These are phyloP conservation scores for Lepus europaeus DNA, from an alignment of 2,113 vertebrate genomes.

Conservation along the genomic window DNA sequence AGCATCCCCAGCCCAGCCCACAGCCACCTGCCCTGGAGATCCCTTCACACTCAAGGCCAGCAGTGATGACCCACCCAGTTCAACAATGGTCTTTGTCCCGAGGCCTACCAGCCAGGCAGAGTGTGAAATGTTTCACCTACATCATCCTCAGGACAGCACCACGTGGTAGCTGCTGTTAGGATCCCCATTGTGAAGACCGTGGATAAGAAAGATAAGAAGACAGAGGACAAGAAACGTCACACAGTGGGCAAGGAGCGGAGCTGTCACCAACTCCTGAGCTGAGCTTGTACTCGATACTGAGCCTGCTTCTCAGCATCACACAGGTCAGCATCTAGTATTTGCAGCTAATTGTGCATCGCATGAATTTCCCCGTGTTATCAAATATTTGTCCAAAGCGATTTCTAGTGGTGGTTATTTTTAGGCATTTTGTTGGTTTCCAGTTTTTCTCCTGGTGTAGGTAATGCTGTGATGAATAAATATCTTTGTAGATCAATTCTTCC, in stretches of 20 bases:
- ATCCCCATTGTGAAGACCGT: not conserved
- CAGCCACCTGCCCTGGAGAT: not conserved
- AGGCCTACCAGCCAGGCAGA: not conserved
- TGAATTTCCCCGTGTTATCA: not conserved
- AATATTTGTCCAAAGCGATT: not conserved
- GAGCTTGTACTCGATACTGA: not conserved
- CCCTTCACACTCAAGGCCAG: not conserved
- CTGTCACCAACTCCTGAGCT: not conserved
- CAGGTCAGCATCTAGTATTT: not conserved
- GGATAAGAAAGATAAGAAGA: not conserved
- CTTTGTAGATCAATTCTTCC: not conserved
- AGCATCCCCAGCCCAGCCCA: not conserved
- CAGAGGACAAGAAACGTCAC: constrained; percentile 22
- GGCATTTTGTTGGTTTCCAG: not conserved
- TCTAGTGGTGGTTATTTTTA: constrained; percentile 21
- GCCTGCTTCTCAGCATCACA: not conserved
- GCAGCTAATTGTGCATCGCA: not conserved
- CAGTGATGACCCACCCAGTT: not conserved
- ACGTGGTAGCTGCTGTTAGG: not conserved
- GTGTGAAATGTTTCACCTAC: not conserved
- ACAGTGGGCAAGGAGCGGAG: not conserved
- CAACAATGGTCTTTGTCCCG: not conserved
- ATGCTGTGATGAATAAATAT: not conserved
- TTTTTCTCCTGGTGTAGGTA: constrained; percentile 16
- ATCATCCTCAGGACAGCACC: not conserved